Conservation (phyloP, 2,797 vertebrate genomes). For the Chelonia mydas region DNA sequence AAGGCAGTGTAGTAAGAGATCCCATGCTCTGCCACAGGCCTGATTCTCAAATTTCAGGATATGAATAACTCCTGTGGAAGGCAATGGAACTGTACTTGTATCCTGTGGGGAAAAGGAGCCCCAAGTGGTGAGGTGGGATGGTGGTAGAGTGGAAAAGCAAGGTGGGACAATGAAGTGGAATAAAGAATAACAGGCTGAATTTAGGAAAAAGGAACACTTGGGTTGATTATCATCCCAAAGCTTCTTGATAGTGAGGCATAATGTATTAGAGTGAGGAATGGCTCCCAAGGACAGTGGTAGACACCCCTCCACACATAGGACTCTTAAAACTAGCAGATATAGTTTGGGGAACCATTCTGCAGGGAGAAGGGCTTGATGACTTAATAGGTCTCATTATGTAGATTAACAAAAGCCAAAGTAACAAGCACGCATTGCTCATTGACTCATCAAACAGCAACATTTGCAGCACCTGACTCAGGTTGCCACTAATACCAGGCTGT, state of each 20-base stretch:
- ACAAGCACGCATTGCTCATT: neutral
- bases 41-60: neutral
- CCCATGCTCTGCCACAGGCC: slow-evolving; percentile 4
- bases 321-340: neutral
- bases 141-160: neutral
- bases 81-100: slow-evolving; percentile 44
- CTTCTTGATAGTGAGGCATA: neutral
- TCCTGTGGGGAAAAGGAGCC: slow-evolving; percentile 34
- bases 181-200: neutral
- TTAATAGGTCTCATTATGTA: neutral
- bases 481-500: neutral
- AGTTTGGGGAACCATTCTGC: neutral
- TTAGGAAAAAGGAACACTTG: neutral
- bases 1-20: neutral
- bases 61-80: slow-evolving; percentile 51
- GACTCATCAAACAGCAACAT: fast-evolving
- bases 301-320: neutral
- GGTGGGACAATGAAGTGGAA: neutral
- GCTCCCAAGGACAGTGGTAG: neutral
- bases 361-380: neutral
- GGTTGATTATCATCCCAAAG: neutral
- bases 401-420: neutral
- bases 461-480: neutral
- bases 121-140: neutral
- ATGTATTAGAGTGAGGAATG: neutral